Base-by-base conservation (phyloP, 2,888 invertebrate genomes). In the Oeneis ivallda region DNA sequence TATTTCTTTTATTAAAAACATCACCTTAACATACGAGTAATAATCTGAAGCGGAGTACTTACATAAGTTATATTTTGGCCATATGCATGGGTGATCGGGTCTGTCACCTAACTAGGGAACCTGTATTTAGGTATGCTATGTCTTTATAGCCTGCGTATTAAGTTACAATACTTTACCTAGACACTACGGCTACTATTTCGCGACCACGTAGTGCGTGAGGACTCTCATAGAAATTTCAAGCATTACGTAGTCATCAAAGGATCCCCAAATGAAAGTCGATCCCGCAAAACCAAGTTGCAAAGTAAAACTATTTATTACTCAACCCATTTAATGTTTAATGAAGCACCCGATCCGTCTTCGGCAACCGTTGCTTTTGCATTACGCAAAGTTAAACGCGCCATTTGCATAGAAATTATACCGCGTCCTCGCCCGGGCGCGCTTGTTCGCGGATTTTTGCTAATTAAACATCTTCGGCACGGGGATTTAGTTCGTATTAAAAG, bases 381-480 rank as follows among this genome's bases (percentile, higher is more conserved):
- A 86, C 84, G 81, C 83, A 82, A 88, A 90, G 86, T 89, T 90
- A 89, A 89, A 89, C 82, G 88, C 82, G 83, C 80, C 84, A 92
- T 92, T 92, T 90, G 89, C 91, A 92, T 92, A 84, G 89, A 90
- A 89, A 91, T 92, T 89, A 91, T 92, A 89, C 86, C 82, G 82
- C 83, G 86, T 83, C 83, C 83, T 86, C 70, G 62, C 68, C 41
- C 13, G 41, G 9, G 47, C 11, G 19, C 70, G 70, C 83, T 87
- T 87, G 89, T 89, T 87, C 88, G 87, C 89, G 82, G 87, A 90
- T 89, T 85, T 89, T 88, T 87, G 85, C 89, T 90, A 90, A 90
- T 90, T 90, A 90, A 89, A 89, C 88, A 86, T 89, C 87, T 88
- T 89, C 85, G 83, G 79, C 80, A 83, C 82, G 76, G 79, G 86